Base-by-base conservation (phyloP, 2,888 invertebrate genomes). In the Apoda limacodes region DNA sequence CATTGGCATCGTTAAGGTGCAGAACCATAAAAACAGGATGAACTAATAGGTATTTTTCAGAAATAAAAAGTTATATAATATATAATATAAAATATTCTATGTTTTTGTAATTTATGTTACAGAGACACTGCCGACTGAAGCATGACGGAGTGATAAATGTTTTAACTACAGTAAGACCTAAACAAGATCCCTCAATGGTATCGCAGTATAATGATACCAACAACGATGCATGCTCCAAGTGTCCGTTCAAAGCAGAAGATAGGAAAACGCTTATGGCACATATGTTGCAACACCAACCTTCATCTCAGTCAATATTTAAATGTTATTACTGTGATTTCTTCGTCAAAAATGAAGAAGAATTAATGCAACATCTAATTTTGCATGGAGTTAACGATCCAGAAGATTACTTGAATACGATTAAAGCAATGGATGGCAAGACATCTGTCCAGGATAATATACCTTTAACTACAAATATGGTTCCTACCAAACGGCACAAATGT, bases 321-420 rank as follows among this genome's bases (percentile, higher is more conserved):
- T 95, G 94, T 61, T 87, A 85, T 48, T 87, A 87, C 52, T 95
- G 94, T 56, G 88, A 90, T 1, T 94, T 85, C 67, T 92, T 88
- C 59, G 92, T 90, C 1, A 83, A 84, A 46, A 83, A 85, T 29
- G 88, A 88, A 56, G 82, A 82, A 60, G 90, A 85, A 48, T 75
- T 92, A 14, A 67, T 85, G 30, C 85, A 87, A 43, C 91, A 92
- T 66, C 71, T 89, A 26, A 65, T 76, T 35, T 60, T 89, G 9
- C 90, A 90, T 46, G 86, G 85, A 6, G 74, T 86, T 13, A 67
- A 67, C 9, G 84, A 86, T 39, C 84, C 85, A 1, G 83, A 84
- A 46, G 84, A 48, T 29, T 84, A 83, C 41, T 66, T 83, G 30
- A 57, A 66, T 10, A n/a, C n/a, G n/a, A n/a, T n/a, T n/a, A 82